Conservation (phyloP, 2,113 vertebrate species). For the Muntiacus muntjak region DNA sequence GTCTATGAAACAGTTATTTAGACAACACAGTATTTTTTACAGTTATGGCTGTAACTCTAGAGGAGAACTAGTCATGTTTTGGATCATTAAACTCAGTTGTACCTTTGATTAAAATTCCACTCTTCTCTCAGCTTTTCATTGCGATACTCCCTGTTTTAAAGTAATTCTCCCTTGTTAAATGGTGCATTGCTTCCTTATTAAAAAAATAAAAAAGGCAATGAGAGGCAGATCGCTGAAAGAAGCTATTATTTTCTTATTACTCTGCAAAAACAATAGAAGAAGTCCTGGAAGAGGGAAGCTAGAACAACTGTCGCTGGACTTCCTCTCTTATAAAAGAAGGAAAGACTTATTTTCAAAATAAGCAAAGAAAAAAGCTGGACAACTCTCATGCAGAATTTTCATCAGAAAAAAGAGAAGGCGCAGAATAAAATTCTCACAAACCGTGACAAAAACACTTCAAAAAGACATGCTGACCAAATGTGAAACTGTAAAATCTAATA, state of each 20-base stretch:
- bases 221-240: neutral
- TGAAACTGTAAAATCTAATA: neutral
- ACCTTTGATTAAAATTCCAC: neutral
- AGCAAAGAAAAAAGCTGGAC: neutral
- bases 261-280: neutral
- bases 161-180: neutral
- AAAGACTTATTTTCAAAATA: neutral
- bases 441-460: neutral
- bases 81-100: neutral
- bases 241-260: neutral
- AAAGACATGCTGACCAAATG: neutral
- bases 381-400: neutral
- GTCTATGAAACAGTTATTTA: neutral
- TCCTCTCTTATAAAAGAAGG: neutral
- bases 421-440: neutral
- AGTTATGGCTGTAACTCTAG: neutral
- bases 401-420: neutral
- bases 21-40: neutral
- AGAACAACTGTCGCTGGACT: neutral
- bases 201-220: neutral
- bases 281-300: neutral
- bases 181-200: neutral
- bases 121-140: neutral
- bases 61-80: neutral
- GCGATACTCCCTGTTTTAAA: neutral